Percentiles rank a stretch among this genome's conserved stretches.
These are phyloP conservation scores for Lipophrys pholis DNA, from an alignment of 2,113 vertebrate species.

Conservation along the genomic window DNA sequence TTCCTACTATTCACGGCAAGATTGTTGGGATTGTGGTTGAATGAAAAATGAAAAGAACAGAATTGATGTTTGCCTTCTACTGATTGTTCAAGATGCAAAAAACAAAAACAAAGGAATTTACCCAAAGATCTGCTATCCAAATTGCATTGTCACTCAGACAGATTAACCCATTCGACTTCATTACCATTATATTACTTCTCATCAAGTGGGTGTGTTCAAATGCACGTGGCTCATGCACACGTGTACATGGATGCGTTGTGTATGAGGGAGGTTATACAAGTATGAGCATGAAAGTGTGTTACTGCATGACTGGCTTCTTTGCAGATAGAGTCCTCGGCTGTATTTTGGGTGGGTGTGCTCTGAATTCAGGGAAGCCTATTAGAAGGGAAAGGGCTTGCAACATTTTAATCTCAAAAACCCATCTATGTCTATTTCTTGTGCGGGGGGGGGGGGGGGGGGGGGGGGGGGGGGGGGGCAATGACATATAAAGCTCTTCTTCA, in stretches of 20 bases:
- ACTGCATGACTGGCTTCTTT: constrained; percentile 31
- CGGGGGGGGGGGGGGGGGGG: constrained; percentile 15
- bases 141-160: too few relatives aligned
- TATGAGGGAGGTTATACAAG: neutral
- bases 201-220: too few relatives aligned
- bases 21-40: neutral
- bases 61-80: too few relatives aligned
- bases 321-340: constrained; percentile 35
- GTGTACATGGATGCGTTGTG: constrained; percentile 5
- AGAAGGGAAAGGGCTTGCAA: constrained; percentile 47
- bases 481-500: constrained; percentile 59
- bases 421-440: constrained; percentile 49
- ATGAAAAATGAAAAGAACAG: too few relatives aligned
- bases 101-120: too few relatives aligned
- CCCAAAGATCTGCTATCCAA: too few relatives aligned
- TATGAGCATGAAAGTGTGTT: constrained; percentile 20
- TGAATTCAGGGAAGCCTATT: constrained; percentile 55
- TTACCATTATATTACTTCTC: too few relatives aligned
- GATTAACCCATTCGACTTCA: too few relatives aligned
- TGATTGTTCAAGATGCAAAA: too few relatives aligned
- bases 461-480: neutral
- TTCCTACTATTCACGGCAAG: too few relatives aligned
- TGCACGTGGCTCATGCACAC: too few relatives aligned
- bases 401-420: constrained; percentile 59
- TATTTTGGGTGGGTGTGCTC: constrained; percentile 52